Evolutionary conservation across 1,140 invertebrate genomes (phyloP), one percentile per base, ranked within the genome.

Genomic region (Orussus abietinus): DNA sequence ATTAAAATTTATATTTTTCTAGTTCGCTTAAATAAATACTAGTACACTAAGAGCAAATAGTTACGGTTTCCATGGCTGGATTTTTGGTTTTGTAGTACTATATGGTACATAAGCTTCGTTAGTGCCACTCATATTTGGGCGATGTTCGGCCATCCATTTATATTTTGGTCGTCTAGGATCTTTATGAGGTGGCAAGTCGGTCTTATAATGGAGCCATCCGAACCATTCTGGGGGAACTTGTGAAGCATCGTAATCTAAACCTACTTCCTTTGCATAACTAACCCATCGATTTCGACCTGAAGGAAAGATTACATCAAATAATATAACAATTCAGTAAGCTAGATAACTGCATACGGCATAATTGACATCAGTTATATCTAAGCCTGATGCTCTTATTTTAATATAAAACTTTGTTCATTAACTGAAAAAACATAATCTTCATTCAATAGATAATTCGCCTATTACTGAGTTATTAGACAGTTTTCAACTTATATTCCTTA

Each of bases 221-320:
- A 75, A 90, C 91, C 92, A 96, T 75, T 95, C 91, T 25, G 91
- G 75, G n/a, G 90, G 81, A 7, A 96, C 79, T 79, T 95, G 90
- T 55, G 90, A 92, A 1, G 80, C 95, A 77, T 99, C 95, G 70
- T 98, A 98, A 64, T 97, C 84, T 55, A 94, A 64, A 58, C 78
- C 74, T 40, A 81, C 75, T 47, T 83, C 78, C 9, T 87, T 82
- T 6, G 81, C 74, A 65, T 92, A 99, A 53, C 89, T 84, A 3
- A 99, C 83, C 95, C 96, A 99, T 51, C 96, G 79, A 74, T 95
- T 98, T 38, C 91, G 78, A 32, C 81, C 84, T 85, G 42, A 49
- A 13, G 13, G 19, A 51, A 42, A 32, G 19, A 35, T 21, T 17
- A 21, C 26, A 28, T 20, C 13, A 17, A 12, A 42, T 19, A 18